phyloP scores from a whole-genome alignment of 2,888 invertebrate species.

The Sphaerophoria rueppellii region DNA sequence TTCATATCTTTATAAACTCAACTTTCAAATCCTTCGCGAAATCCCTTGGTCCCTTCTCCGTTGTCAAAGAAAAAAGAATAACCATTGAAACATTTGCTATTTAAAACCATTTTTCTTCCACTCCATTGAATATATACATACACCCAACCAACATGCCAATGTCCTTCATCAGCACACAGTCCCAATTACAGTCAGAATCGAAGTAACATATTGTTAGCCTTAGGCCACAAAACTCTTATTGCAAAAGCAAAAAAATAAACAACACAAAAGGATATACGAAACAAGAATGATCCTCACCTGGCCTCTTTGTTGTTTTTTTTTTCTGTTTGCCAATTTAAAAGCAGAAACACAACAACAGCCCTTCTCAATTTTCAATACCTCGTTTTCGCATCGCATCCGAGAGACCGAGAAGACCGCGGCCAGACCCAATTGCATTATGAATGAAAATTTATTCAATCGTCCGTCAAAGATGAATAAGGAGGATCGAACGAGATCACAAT shows the following conservation, averaged over 20 bases:
- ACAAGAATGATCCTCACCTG: constrained; percentile 70
- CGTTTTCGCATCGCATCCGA: neutral
- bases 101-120: constrained; percentile 54
- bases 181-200: constrained; percentile 55
- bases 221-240: constrained; percentile 34
- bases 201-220: constrained; percentile 59
- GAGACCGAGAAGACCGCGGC: neutral
- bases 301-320: constrained; percentile 34
- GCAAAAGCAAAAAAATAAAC: constrained; percentile 19
- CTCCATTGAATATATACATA: constrained; percentile 27
- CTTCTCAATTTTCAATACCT: no score
- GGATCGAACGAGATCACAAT: constrained; percentile 50
- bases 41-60: neutral
- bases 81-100: constrained; percentile 66
- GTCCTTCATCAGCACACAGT: constrained; percentile 32
- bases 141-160: constrained; percentile 35
- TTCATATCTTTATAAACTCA: no score
- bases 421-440: constrained; percentile 52
- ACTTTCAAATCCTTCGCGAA: no score
- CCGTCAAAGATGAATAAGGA: neutral
- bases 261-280: constrained; percentile 40
- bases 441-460: constrained; percentile 68
- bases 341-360: neutral
- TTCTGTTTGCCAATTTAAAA: constrained; percentile 16
- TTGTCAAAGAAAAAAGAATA: constrained; percentile 35